phyloP scores from a whole-genome alignment of 1,140 invertebrate genomes.

The Pectinophora gossypiella region DNA sequence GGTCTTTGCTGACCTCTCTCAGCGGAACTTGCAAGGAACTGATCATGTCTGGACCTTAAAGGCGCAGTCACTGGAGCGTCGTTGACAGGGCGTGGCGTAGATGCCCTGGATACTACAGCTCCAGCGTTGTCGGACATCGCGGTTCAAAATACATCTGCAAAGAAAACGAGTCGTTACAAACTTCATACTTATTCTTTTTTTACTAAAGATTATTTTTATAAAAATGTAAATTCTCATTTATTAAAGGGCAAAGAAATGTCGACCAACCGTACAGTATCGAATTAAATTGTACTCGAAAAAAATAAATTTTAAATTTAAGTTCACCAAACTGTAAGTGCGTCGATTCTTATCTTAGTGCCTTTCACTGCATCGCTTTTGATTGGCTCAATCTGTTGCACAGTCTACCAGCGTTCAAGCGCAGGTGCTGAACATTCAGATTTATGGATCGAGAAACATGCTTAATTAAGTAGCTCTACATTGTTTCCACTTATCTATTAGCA shows the following conservation, averaged over 20 bases:
- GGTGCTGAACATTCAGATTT: slow-evolving; percentile 55
- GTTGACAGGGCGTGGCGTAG: slow-evolving; percentile 54
- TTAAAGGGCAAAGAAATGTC: background rate
- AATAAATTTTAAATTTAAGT: background rate
- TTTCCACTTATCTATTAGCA: slow-evolving; percentile 39
- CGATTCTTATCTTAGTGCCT: slow-evolving; percentile 13
- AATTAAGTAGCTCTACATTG: slow-evolving; percentile 59
- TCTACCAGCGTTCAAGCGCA: slow-evolving; percentile 20
- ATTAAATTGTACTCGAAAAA: background rate
- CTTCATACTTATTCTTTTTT: slow-evolving; percentile 5
- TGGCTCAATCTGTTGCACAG: background rate
- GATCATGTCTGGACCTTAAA: slow-evolving; percentile 74
- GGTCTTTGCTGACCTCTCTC: slow-evolving; percentile 60
- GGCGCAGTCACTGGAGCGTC: slow-evolving; percentile 52
- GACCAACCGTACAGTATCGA: background rate
- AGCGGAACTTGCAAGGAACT: slow-evolving; percentile 73
- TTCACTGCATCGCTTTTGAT: background rate
- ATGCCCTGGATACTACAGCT: slow-evolving; percentile 57
- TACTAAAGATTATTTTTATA: background rate
- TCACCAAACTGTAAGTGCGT: background rate
- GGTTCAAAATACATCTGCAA: slow-evolving; percentile 51
- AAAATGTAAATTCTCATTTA: background rate
- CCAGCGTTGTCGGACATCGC: slow-evolving; percentile 65
- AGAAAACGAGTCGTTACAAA: slow-evolving; percentile 19
- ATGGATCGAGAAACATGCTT: slow-evolving; percentile 62